A percentile compares a stretch with the other conserved stretches of the same genome.
These are phyloP conservation scores for Peromyscus eremicus DNA, from an alignment of 2,797 vertebrate genomes.

Conservation along the genomic window DNA sequence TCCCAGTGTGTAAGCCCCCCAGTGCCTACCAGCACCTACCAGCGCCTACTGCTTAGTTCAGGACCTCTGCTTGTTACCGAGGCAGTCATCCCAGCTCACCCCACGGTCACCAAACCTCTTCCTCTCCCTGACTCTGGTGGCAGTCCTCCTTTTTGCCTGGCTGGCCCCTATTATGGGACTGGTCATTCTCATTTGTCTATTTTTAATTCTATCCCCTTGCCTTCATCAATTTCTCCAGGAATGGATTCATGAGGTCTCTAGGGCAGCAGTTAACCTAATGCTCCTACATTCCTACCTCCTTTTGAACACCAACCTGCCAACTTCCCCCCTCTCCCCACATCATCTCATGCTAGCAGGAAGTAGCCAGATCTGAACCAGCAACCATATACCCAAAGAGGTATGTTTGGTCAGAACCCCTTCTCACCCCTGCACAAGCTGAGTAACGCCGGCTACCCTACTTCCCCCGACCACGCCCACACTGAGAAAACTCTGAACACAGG, in stretches of 20 bases:
- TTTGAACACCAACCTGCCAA: neutral
- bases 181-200: neutral
- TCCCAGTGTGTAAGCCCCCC: neutral
- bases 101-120: neutral
- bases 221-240: neutral
- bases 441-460: neutral
- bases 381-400: neutral
- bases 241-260: neutral
- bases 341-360: neutral
- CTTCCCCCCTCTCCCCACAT: too few species aligned
- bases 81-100: neutral
- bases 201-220: neutral
- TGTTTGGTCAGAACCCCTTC: neutral
- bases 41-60: neutral
- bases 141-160: neutral
- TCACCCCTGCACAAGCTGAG: neutral
- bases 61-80: neutral
- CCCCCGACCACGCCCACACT: neutral
- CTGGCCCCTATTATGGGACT: neutral
- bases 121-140: neutral
- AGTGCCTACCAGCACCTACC: too few species aligned
- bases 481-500: neutral
- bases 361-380: neutral
- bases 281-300: neutral
- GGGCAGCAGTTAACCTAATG: neutral